Base-by-base conservation (phyloP, 2,888 invertebrate species). In the Chrysolina haemoptera region DNA sequence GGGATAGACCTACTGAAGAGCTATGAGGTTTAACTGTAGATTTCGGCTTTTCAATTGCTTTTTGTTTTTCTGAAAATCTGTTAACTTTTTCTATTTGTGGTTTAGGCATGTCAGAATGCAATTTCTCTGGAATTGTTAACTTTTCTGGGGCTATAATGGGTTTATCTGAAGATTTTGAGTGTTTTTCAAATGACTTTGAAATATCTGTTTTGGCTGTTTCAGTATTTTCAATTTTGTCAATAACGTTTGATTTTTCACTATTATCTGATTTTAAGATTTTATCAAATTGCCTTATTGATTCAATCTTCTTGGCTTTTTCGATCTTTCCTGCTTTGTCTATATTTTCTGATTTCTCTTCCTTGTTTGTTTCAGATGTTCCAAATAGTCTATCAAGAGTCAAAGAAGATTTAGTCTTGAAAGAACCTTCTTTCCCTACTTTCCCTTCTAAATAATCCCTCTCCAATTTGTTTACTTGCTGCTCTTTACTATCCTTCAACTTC, bases 311-410 rank as follows among this genome's bases (percentile, higher is more conserved):
- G 0, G 62, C 48, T 71, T 70, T 68, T 18, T 72, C 72, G 22
- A 86, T 74, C 74, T 85, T 87, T 74, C 86, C 87, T 59, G 89
- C 86, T 75, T 89, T 80, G 16, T 68, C 72, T 53, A 55, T 27
- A 64, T 89, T 81, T 90, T 90, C 65, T 89, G 88, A 81, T 89
- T 90, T 76, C 89, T 70, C 71, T 48, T 78, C 75, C 27, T 75
- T 77, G 62, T 78, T 78, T 73, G 80, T 82, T 14, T 83, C 83
- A 1, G 82, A 73, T 18, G 81, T 80, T 62, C 84, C 91, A 62
- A 92, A 88, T 62, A 92, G 84, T 79, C 90, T 90, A 79, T 92
- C 92, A 65, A 92, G 83, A 2, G 91, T 88, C 27, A 86, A 88
- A 80, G 87, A 85, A 83, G 90, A 84, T 86, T 81, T 84, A 14